Conservation (phyloP, 2,797 vertebrate species). For the Lycodopsis pacificus region DNA sequence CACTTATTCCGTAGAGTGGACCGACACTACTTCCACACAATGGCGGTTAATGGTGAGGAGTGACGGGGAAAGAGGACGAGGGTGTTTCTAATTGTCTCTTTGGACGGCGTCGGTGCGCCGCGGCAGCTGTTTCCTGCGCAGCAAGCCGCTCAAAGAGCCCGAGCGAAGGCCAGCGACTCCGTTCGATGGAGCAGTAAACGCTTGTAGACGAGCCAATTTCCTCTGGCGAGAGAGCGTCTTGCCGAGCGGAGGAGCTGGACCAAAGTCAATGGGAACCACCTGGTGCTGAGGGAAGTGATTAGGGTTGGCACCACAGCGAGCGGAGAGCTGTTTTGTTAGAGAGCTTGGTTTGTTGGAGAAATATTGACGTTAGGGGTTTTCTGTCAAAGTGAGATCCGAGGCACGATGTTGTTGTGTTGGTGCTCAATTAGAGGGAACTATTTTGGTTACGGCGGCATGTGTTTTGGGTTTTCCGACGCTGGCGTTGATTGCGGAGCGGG, state of each 20-base stretch:
- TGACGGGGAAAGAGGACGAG: conserved; percentile 74
- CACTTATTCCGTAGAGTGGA: conserved; percentile 67
- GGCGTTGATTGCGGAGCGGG: conserved; percentile 35
- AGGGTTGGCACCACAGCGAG: conserved; percentile 70
- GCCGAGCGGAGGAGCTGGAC: conserved; percentile 64
- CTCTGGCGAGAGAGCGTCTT: conserved; percentile 69
- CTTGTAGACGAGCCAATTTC: conserved; percentile 76
- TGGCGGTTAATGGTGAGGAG: conserved; percentile 64
- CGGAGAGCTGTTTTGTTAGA: conserved; percentile 71
- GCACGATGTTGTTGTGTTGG: conserved; percentile 62
- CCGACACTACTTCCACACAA: conserved; percentile 70
- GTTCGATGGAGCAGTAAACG: conserved; percentile 68
- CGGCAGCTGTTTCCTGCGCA: conserved; percentile 7
- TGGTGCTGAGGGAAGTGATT: conserved; percentile 80
- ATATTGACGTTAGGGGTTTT: conserved; percentile 67
- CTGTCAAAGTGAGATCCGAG: conserved; percentile 54
- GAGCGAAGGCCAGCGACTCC: conserved; percentile 56
- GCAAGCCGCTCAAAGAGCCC: conserved; percentile 31
- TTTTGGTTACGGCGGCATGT: conserved; percentile 61
- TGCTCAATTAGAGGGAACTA: conserved; percentile 59
- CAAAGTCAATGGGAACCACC: conserved; percentile 82
- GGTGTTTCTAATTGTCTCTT: conserved; percentile 76
- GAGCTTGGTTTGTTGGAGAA: conserved; percentile 67
- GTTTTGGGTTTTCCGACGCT: conserved; percentile 59
- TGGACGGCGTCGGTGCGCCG: conserved; percentile 52